Evolutionary conservation across 1,140 invertebrate genomes (phyloP).

Genomic region (Chelonus insularis): DNA sequence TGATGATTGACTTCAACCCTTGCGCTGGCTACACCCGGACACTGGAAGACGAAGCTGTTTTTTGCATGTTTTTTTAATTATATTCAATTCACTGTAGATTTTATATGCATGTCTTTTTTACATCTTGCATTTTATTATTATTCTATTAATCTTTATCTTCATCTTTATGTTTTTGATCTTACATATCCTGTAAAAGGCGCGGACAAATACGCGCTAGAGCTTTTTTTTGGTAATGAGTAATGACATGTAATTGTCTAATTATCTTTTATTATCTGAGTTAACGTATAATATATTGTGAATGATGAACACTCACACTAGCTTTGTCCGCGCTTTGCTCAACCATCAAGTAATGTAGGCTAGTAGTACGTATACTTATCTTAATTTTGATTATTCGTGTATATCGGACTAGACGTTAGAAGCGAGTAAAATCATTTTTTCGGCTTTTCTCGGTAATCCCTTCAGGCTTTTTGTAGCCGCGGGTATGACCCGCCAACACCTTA

Average conservation of each 20-base stretch:
- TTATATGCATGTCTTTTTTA: slow-evolving; percentile 7
- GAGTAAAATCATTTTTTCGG: slow-evolving; percentile 13
- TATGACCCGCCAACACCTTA: slow-evolving; percentile 4
- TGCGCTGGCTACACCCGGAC: not conserved
- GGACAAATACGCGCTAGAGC: slow-evolving; percentile 17
- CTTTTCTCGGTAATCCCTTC: not conserved
- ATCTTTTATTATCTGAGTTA: no score
- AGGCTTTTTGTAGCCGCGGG: slow-evolving; percentile 5
- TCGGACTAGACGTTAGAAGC: slow-evolving; percentile 36
- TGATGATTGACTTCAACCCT: not conserved
- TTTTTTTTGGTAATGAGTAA: not conserved
- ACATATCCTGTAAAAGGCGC: slow-evolving; percentile 10
- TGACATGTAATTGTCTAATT: no score
- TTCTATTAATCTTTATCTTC: slow-evolving; percentile 5
- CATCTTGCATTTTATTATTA: slow-evolving; percentile 17
- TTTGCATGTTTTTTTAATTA: slow-evolving; percentile 31
- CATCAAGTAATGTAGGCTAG: slow-evolving; percentile 42
- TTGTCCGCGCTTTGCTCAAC: slow-evolving; percentile 34
- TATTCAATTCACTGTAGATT: slow-evolving; percentile 17
- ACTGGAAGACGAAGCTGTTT: slow-evolving; percentile 30
- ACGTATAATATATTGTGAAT: no score
- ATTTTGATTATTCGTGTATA: slow-evolving; percentile 40
- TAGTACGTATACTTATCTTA: slow-evolving; percentile 52
- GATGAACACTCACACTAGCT: slow-evolving; percentile 5
- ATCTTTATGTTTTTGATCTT: not conserved